Evolutionary conservation across 2,113 vertebrate genomes (phyloP), one percentile per base, ranked within the genome.

Genomic region (Caretta caretta): DNA sequence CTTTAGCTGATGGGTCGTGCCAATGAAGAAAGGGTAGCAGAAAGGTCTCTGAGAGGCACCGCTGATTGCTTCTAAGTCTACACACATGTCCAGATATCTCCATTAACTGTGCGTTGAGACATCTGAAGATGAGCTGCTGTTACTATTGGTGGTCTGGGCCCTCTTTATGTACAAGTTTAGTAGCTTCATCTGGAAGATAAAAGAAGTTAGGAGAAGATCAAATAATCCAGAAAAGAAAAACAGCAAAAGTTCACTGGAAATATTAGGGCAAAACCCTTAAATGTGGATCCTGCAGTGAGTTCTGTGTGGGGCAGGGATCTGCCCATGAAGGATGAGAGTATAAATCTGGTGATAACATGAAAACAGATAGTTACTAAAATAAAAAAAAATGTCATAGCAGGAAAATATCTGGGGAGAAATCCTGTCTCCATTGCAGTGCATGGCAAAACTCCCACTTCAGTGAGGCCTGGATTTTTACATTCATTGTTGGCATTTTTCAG

Each of bases 151-250:
- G 17, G 99, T 99, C 95, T 99, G 99, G 24, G 99, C 99, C 93
- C 99, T 98, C 98, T 99, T 99, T 98, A 99, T 99, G 97, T 99
- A 99, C 89, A 99, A 98, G 95, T 99, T 99, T 69, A 99, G 97
- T 72, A 99, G 98, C 98, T 99, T 99, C 99, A 99, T 99, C 99
- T 99, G 98, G 86, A 96, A 83, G 84, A 96, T 0, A 82, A 48
- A 92, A 10, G 46, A 51, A 65, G 53, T 93, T 6, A 91, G 92
- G 12, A 90, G 50, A 38, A 89, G 81, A 89, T 80, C 49, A 89
- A 92, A 49, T 25, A 79, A 51, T 9, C 1, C 0, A 75, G 59
- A 42, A 91, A 49, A 24, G 88, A 57, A 16, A 22, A 4, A 86
- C 8, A 29, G 54, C 38, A 53, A 38, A 72, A 56, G 20, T 35